Evolutionary conservation across 2,888 invertebrate genomes (phyloP), one percentile per base, ranked within the genome.

Genomic region (Spodoptera littoralis): DNA sequence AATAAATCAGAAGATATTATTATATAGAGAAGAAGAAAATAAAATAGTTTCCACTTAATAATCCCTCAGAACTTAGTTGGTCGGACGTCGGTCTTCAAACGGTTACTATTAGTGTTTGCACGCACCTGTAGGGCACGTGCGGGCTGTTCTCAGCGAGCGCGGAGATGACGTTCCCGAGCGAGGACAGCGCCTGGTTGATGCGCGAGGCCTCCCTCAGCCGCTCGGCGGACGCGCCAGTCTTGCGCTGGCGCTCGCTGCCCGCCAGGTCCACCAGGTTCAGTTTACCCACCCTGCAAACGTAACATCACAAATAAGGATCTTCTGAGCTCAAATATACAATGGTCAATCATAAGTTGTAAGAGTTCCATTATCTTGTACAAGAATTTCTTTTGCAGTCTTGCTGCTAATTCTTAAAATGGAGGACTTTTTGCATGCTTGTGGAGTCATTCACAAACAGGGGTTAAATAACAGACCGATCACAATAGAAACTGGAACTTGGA

Each of bases 121-220:
- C 13, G 4, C 54, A 95, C 94, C 95, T 95, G 93, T 99, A 99
- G 2, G 99, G 99, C 82, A 99, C 98, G 88, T 99, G 99, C 0
- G 98, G 97, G 60, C 98, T 98, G 92, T 97, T 98, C 84, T 99
- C 99, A 54, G 99, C 99, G 71, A 99, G 94, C 4, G 99, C 99
- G 44, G 99, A 99, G 84, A 99, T 99, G 45, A 99, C 99, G 94
- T 99, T 99, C 18, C 99, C 99, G 75, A 99, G 95, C n/a, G 99
- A 98, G 52, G 99, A 99, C 11, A 99, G 95, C 45, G 99, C 99
- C 88, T 99, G 96, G 95, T 99, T 99, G 86, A 99, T 99, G 93
- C 99, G 99, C 75, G 98, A 98, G 2, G 99, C 99, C 94, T 99
- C 99, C 80, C 98, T 98, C 66, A 99, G 95, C 53, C 99, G 95